phyloP scores from a whole-genome alignment of 2,888 invertebrate genomes.

The Scelioninae gen. 2 region DNA sequence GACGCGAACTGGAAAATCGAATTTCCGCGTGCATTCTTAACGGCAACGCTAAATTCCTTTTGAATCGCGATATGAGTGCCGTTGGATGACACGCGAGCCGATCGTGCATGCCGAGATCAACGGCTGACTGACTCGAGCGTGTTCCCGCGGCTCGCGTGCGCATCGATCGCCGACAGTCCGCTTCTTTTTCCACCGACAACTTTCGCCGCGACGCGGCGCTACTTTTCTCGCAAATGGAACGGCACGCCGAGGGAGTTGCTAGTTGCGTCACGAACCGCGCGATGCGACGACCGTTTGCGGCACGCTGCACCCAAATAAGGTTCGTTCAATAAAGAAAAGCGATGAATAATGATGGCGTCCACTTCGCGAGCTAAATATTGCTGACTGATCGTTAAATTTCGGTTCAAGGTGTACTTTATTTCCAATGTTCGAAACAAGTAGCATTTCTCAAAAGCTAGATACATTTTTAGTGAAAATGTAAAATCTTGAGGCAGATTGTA shows the following conservation, averaged over 20 bases:
- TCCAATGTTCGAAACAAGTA: no score
- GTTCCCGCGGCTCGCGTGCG: constrained; percentile 63
- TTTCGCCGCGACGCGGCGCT: constrained; percentile 63
- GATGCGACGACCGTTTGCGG: constrained; percentile 52
- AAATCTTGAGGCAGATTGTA: no score
- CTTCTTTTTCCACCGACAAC: constrained; percentile 48
- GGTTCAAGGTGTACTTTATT: neutral
- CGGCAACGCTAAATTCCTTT: constrained; percentile 42
- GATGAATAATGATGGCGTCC: constrained; percentile 43
- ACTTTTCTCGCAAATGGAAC: constrained; percentile 67
- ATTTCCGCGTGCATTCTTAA: constrained; percentile 39
- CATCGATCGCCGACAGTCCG: constrained; percentile 64
- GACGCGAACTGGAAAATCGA: constrained; percentile 37
- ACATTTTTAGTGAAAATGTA: no score
- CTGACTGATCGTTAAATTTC: neutral
- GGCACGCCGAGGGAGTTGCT: constrained; percentile 62
- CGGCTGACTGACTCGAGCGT: constrained; percentile 59
- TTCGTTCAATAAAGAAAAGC: constrained; percentile 41
- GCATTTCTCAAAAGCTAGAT: no score
- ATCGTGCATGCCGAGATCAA: constrained; percentile 61
- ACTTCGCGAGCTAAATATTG: constrained; percentile 21
- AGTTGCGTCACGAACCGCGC: constrained; percentile 64
- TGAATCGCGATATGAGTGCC: constrained; percentile 56
- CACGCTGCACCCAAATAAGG: constrained; percentile 42
- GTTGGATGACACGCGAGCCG: constrained; percentile 59